phyloP scores from a whole-genome alignment of 2,113 vertebrate species.

The Neopipo cinnamomea region DNA sequence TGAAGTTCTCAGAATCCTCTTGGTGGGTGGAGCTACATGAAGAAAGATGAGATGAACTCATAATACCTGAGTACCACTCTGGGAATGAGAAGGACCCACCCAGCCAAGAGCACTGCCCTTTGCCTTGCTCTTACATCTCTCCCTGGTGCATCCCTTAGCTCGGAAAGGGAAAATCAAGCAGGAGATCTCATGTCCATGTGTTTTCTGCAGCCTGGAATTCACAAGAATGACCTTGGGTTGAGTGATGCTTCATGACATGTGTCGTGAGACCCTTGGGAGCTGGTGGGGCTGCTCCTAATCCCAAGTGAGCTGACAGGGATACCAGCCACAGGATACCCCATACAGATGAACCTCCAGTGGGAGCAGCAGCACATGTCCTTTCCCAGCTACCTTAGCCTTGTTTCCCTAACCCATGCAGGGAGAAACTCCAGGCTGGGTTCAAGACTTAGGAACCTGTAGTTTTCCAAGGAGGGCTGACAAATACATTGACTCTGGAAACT shows the following conservation, averaged over 20 bases:
- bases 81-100: not conserved
- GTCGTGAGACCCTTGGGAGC: accelerated
- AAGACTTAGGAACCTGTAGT: not conserved
- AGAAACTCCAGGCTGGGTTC: not conserved
- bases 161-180: not conserved
- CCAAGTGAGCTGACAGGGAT: accelerated
- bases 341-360: not conserved
- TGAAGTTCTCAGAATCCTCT: not conserved
- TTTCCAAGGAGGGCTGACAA: not conserved
- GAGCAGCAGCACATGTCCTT: not conserved
- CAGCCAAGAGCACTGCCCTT: not conserved
- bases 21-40: not conserved
- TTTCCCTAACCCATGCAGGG: not conserved
- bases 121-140: not conserved
- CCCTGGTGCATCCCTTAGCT: not conserved
- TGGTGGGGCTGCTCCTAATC: not conserved
- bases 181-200: not conserved
- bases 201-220: not conserved
- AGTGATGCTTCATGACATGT: not conserved
- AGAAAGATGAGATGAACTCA: not conserved
- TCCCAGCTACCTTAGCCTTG: not conserved
- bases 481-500: not conserved
- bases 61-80: not conserved
- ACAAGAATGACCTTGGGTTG: not conserved
- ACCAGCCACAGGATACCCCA: not conserved